Base-by-base conservation (phyloP, 2,113 vertebrate genomes). In the Grallaria varia region DNA sequence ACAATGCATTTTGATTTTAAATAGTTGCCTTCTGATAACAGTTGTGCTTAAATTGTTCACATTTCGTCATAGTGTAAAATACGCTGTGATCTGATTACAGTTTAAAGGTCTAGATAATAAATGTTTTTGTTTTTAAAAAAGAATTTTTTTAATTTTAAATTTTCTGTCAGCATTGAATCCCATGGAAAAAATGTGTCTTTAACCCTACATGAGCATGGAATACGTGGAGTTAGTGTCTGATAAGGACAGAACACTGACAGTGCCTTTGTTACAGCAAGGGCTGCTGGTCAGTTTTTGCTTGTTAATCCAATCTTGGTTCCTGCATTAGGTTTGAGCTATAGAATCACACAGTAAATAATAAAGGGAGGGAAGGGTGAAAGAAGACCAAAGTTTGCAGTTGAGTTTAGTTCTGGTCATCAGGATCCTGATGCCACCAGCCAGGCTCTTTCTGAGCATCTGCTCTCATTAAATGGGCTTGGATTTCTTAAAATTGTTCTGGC, bases 271-370 rank as follows among this genome's bases (percentile, higher is more conserved):
- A 89, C 90, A 96, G 75, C 82, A 91, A 50, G 76, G 92, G 64
- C 93, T 98, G 86, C 93, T 98, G 82, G 97, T 59, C 82, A 89
- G 50, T 93, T 95, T 78, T 77, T 94, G 72, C 64, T 97, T 97
- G 94, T 97, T 98, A 95, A 94, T 94, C 33, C 90, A 95, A 23
- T 69, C 97, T 81, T 95, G 79, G 52, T 97, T 97, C 81, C 87
- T 93, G 89, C 93, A 71, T 88, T 96, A 93, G 87, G 89, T 97
- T 98, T 97, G 56, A 97, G 81, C 98, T 97, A 84, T 33, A 92
- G 74, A 64, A 93, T 93, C 89, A 67, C 91, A 92, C 12, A 83
- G 68, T 94, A 95, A 98, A 97, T 95, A 87, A 84, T 72, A 72
- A 73, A 44, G 45, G 55, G 40, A 44, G 39, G 33, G 68, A 35